A percentile compares a stretch with the other conserved stretches of the same genome.
Conservation (phyloP, 2,113 vertebrate genomes). For the Sprattus sprattus region DNA sequence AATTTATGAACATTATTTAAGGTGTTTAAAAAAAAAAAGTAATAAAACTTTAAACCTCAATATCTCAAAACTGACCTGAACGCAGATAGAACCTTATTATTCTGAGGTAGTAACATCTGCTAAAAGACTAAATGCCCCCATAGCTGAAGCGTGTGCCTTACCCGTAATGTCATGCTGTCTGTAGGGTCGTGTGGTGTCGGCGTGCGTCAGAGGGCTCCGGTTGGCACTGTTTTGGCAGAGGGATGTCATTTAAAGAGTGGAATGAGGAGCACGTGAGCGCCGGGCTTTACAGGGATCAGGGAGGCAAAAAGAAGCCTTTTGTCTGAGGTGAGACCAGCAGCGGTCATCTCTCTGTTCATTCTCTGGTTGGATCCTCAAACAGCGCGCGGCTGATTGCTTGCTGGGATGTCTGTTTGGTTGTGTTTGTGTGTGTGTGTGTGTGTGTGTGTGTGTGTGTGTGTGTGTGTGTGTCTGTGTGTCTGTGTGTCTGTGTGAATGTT, state of each 20-base stretch:
- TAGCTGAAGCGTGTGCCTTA: slow-evolving; percentile 38
- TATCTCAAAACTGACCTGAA: too few species aligned
- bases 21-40: too few species aligned
- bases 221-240: slow-evolving; percentile 31
- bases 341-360: background rate
- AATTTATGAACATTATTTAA: too few species aligned
- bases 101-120: background rate
- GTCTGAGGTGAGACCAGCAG: slow-evolving; percentile 20
- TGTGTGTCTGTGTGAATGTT: background rate
- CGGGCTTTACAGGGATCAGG: slow-evolving; percentile 41
- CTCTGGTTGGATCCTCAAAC: background rate
- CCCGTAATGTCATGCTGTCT: slow-evolving; percentile 54
- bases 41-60: too few species aligned
- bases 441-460: background rate
- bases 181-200: slow-evolving; percentile 26
- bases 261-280: slow-evolving; percentile 45
- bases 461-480: slow-evolving; percentile 5
- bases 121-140: background rate
- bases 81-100: too few species aligned
- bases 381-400: background rate
- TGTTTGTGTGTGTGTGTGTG: background rate
- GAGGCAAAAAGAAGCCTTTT: slow-evolving; percentile 33
- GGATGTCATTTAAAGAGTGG: slow-evolving; percentile 49
- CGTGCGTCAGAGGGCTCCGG: slow-evolving; percentile 29
- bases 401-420: too few species aligned